Evolutionary conservation across 2,797 vertebrate species (phyloP).

Genomic region (Hozukius guyotensis): DNA sequence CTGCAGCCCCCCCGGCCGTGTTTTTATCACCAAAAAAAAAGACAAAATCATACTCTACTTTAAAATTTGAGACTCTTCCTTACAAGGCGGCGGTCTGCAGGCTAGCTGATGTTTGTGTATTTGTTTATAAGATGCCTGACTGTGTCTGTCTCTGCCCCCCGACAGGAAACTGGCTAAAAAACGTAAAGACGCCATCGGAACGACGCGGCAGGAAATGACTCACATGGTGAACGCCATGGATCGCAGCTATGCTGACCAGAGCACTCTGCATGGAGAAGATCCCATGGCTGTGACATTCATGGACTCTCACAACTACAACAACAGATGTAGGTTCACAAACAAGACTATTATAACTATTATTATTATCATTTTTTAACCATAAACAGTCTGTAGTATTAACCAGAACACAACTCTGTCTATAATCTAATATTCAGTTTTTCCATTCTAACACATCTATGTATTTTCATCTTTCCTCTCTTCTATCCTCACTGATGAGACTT

Average conservation of each 20-base stretch:
- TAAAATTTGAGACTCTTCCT: neutral
- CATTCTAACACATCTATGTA: neutral
- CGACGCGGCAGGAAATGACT: slow-evolving; percentile 97
- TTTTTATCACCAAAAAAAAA: neutral
- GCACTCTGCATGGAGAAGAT: slow-evolving; percentile 95
- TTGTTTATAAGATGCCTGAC: slow-evolving; percentile 25
- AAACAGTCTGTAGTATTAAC: neutral
- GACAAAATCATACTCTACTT: neutral
- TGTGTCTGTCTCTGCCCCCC: slow-evolving; percentile 38
- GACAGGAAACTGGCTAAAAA: slow-evolving; percentile 98
- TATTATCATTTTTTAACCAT: neutral
- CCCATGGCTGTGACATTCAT: slow-evolving; percentile 97
- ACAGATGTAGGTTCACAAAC: slow-evolving; percentile 91
- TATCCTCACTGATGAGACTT: neutral
- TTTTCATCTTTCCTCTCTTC: slow-evolving; percentile 2
- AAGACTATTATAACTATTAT: neutral
- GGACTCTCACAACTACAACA: slow-evolving; percentile 98
- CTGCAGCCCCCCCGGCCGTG: slow-evolving; percentile 41
- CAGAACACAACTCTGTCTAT: neutral
- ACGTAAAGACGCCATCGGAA: slow-evolving; percentile 96
- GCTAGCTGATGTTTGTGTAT: slow-evolving; percentile 21
- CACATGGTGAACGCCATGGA: slow-evolving; percentile 99
- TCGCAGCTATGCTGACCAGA: slow-evolving; percentile 97
- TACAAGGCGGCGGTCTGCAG: slow-evolving; percentile 48
- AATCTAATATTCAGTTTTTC: slow-evolving; percentile 10